Evolutionary conservation across 2,888 invertebrate species (phyloP), one percentile per base, ranked within the genome.

Genomic region (Deroplatys truncata): DNA sequence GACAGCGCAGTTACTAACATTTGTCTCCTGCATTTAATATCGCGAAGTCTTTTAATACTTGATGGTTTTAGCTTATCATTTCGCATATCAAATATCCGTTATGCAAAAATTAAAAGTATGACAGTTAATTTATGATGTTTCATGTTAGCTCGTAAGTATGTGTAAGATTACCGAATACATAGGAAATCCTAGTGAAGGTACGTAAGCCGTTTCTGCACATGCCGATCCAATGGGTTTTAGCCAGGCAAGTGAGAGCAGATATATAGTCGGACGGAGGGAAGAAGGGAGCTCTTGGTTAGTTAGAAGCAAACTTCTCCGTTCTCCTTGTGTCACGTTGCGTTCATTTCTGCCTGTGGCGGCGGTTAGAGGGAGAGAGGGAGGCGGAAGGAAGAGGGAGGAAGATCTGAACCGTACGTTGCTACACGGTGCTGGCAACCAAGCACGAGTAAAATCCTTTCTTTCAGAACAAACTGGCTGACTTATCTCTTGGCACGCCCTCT

Each of bases 291-390:
- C 20, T 72, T 72, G 87, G 87, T 87, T 87, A 87, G 87, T 87
- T 87, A 83, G 35, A 82, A 83, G 83, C 83, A 87, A 87, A 87
- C 83, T 82, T 82, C 87, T 87, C 29, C 87, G 29, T 87, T 87
- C 82, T 28, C 87, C 82, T 87, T 87, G 82, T 87, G 87, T 87
- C 87, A 87, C 87, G 87, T 87, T 72, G 56, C 56, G 56, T 72
- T 72, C 56, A 72, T 72, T 72, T 72, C 87, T 83, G 16, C 83
- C n/a, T 85, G 85, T 43, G 85, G 85, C 56, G 82, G 35, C 28
- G 87, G 87, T 87, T 87, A 82, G 35, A 43, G 49, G 85, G 84
- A 43, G 20, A 25, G 85, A 85, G 28, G 25, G 49, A 43, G 83
- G 56, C 82, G 56, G 43, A 72, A 72, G 56, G 56, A 72, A 72